Percentiles rank a stretch among this genome's conserved stretches.
Conservation (phyloP, 2,797 vertebrate genomes). For the Sebastes hubbsi region DNA sequence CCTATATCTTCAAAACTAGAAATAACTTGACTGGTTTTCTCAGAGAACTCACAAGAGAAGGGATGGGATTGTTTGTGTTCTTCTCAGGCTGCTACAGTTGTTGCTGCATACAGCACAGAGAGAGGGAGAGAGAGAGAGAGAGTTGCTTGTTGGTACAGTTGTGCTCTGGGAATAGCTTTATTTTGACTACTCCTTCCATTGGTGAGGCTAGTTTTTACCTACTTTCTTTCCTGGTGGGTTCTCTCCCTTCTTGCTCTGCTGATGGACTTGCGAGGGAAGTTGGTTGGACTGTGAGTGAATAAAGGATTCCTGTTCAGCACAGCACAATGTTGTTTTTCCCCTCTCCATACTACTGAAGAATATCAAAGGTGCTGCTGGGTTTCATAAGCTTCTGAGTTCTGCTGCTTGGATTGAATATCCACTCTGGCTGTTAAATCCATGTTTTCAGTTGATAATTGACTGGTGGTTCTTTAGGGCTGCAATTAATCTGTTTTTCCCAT, state of each 20-base stretch:
- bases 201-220: background rate
- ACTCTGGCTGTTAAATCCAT: background rate
- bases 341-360: background rate
- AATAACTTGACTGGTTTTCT: background rate
- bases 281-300: constrained; percentile 17
- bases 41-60: background rate
- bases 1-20: background rate
- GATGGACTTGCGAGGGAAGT: constrained; percentile 9
- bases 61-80: constrained; percentile 8
- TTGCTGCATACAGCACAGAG: background rate
- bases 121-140: background rate
- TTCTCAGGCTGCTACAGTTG: background rate
- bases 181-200: constrained; percentile 5
- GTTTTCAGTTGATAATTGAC: background rate
- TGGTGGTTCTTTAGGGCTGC: background rate
- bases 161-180: background rate
- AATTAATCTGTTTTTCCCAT: background rate
- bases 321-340: background rate
- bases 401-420: background rate
- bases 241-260: background rate
- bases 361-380: background rate
- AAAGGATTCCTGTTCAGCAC: background rate
- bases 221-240: constrained; percentile 1
- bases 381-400: background rate
- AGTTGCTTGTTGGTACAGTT: background rate